Evolutionary conservation across 2,113 vertebrate species (phyloP).

Genomic region (Holacanthus passer): DNA sequence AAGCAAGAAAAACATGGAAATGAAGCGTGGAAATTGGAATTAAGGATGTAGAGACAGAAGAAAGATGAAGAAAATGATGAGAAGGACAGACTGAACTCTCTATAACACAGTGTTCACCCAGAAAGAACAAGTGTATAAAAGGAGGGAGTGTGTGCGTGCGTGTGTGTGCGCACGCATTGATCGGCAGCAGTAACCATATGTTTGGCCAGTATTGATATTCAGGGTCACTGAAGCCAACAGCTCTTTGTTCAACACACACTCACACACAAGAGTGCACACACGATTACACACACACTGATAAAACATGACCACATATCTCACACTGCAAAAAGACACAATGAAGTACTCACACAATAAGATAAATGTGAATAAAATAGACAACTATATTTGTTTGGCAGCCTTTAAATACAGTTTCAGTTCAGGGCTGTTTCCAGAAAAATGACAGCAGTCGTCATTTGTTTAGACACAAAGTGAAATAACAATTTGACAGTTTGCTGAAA

Average conservation of each 20-base stretch:
- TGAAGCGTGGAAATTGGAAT: neutral
- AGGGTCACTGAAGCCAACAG: slow-evolving; percentile 43
- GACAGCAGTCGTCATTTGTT: neutral
- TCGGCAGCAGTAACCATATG: slow-evolving; percentile 38
- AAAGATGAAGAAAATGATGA: slow-evolving; percentile 5
- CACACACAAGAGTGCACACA: slow-evolving; percentile 6
- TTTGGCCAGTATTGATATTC: slow-evolving; percentile 45
- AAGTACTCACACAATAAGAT: neutral
- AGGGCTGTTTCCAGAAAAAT: neutral
- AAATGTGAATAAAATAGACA: neutral
- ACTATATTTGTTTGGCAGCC: neutral
- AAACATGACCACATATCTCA: neutral
- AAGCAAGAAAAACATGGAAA: neutral
- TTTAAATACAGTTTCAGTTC: neutral
- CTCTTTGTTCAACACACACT: slow-evolving; percentile 43
- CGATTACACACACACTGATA: neutral
- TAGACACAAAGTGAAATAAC: neutral
- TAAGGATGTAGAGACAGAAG: neutral
- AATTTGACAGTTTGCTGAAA: neutral
- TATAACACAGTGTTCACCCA: neutral
- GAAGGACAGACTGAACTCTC: slow-evolving; percentile 3
- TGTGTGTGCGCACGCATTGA: slow-evolving; percentile 32
- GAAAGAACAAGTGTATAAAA: neutral
- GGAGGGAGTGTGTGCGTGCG: slow-evolving; percentile 30
- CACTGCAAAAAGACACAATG: neutral